Percentiles rank a stretch among this genome's conserved stretches.
These are phyloP conservation scores for Homarus americanus DNA, from an alignment of 1,140 invertebrate genomes.

Conservation along the genomic window DNA sequence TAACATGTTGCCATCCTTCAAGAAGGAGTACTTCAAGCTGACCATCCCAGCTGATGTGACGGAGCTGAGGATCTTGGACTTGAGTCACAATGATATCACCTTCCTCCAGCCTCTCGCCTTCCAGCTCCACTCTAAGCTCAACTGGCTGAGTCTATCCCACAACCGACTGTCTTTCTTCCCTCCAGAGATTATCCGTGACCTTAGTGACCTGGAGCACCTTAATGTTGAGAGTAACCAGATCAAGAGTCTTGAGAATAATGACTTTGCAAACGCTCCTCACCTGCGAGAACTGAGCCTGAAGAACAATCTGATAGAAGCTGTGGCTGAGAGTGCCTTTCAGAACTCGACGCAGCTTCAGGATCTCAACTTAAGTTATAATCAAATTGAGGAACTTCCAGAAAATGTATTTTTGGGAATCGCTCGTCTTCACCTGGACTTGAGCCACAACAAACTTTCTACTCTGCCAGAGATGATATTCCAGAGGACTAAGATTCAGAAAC, in stretches of 20 bases:
- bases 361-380: conserved; percentile 87
- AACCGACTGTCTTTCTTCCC: conserved; percentile 91
- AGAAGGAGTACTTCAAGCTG: conserved; percentile 85
- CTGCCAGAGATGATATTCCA: conserved; percentile 92
- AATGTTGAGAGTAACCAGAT: conserved; percentile 88
- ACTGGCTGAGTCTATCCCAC: conserved; percentile 83
- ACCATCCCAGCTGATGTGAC: conserved; percentile 78
- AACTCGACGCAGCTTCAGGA: conserved; percentile 92
- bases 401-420: conserved; percentile 90
- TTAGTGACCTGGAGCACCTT: conserved; percentile 79
- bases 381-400: conserved; percentile 86
- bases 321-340: conserved; percentile 92
- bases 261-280: conserved; percentile 88
- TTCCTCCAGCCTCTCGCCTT: conserved; percentile 90
- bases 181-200: conserved; percentile 85
- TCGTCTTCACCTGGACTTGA: conserved; percentile 87
- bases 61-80: conserved; percentile 85
- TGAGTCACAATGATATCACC: conserved; percentile 87
- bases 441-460: conserved; percentile 85
- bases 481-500: conserved; percentile 85
- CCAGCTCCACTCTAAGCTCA: conserved; percentile 86
- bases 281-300: conserved; percentile 85
- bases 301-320: conserved; percentile 86
- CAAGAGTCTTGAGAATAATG: conserved; percentile 87
- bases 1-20: conserved; percentile 83